Conservation (phyloP, 2,888 invertebrate species). For the Platycheirus rosarum region DNA sequence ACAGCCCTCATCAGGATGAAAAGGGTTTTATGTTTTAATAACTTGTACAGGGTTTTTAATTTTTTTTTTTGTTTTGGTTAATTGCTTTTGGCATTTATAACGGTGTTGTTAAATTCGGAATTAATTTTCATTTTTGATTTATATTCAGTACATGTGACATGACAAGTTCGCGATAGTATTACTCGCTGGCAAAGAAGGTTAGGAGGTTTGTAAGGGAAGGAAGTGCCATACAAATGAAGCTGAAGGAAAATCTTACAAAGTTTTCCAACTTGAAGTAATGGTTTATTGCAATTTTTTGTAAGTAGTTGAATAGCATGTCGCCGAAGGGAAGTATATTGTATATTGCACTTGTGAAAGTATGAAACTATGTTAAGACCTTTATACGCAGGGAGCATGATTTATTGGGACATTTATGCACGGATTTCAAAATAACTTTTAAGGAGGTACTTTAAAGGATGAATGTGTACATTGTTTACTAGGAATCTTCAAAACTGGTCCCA, state of each 20-base stretch:
- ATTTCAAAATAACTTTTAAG: no score
- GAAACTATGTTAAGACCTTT: conserved; percentile 26
- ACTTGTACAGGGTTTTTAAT: conserved; percentile 26
- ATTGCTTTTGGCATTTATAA: conserved; percentile 60
- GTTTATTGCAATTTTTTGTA: conserved; percentile 4
- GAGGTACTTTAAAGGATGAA: no score
- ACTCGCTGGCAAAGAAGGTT: neutral
- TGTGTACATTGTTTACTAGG: no score
- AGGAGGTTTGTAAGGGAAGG: neutral
- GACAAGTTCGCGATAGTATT: conserved; percentile 12
- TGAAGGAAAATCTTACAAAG: conserved; percentile 12
- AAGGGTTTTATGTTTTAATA: conserved; percentile 62
- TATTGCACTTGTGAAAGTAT: conserved; percentile 25
- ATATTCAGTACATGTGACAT: conserved; percentile 56
- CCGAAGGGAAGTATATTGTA: conserved; percentile 18
- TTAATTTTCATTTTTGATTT: conserved; percentile 66
- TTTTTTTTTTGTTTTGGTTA: conserved; percentile 39
- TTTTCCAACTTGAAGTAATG: conserved; percentile 10
- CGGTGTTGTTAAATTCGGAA: conserved; percentile 50
- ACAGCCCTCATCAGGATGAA: conserved; percentile 24
- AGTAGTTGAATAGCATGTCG: neutral
- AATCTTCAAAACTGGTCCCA: no score
- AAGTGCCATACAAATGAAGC: conserved; percentile 11
- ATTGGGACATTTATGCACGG: conserved; percentile 8
- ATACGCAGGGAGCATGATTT: conserved; percentile 2